Base-by-base conservation (phyloP, 2,797 vertebrate genomes). In the Streptopelia turtur region DNA sequence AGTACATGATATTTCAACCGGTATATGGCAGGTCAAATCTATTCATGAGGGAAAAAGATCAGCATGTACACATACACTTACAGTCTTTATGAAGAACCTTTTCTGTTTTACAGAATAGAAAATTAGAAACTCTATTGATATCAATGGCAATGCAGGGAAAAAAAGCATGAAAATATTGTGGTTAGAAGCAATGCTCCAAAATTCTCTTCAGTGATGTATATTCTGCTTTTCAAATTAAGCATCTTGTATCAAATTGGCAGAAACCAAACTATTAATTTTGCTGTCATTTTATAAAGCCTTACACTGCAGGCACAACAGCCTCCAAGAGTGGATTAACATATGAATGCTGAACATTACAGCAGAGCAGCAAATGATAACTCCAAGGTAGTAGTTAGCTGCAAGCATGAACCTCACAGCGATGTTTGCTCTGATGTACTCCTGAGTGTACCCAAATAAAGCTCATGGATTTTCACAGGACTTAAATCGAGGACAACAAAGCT, bases 211-310 rank as follows among this genome's bases (percentile, higher is more conserved):
- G 49, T 78, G 45, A 31, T 61, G 50, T 15, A 60, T 86, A 56
- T 76, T 79, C 56, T 64, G 25, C 52, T 94, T 90, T 88, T 93
- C 56, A 60, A 75, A 47, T 66, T 66, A 76, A 84, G 43, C 52
- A 69, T 83, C 65, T 92, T 85, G 28, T 52, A 88, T 69, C 61
- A 74, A 95, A 91, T 82, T 90, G 77, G 74, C 49, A 90, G 82
- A 87, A 91, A 49, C 31, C 43, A 86, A 90, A 64, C 59, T 94
- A 87, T 70, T 91, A 95, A 94, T 96, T 96, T 96, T 93, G 63
- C 70, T 90, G 70, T 91, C 49, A 56, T 72, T 88, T 84, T 70
- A 79, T 79, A 49, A 89, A 86, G 17, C 35, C n/a, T 60, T 84
- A 41, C 47, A n/a, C 39, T 64, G 41, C 57, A 90, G 82, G 66